Evolutionary conservation across 2,797 vertebrate species (phyloP).

Genomic region (Hybognathus amarus): DNA sequence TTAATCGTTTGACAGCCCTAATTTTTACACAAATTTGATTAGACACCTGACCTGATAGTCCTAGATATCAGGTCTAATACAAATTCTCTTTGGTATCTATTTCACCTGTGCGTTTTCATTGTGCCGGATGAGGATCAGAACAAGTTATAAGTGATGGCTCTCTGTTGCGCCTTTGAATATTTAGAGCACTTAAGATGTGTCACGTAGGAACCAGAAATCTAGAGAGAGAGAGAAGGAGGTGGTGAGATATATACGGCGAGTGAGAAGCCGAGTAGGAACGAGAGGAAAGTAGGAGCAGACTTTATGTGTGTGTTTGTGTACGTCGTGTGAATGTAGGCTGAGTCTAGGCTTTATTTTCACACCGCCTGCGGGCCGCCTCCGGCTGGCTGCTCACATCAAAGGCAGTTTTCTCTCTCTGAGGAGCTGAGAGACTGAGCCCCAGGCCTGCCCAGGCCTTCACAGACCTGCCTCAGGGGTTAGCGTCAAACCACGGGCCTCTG

Average conservation of each 20-base stretch:
- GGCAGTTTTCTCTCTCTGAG: conserved; percentile 73
- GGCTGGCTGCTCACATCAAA: conserved; percentile 82
- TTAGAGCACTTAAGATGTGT: conserved; percentile 51
- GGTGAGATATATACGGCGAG: conserved; percentile 61
- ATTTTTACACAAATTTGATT: background rate
- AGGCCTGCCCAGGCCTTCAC: conserved; percentile 75
- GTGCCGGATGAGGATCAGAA: conserved; percentile 27
- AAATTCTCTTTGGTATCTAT: conserved; percentile 3
- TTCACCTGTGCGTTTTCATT: conserved; percentile 7
- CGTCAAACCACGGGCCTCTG: conserved; percentile 59
- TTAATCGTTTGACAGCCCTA: too few relatives aligned
- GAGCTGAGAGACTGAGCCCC: conserved; percentile 72
- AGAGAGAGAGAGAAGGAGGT: conserved; percentile 2
- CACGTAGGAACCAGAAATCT: conserved; percentile 42
- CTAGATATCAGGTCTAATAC: background rate
- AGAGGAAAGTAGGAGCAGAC: conserved; percentile 37
- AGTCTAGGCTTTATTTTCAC: conserved; percentile 58
- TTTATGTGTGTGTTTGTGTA: conserved; percentile 8
- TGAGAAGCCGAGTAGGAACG: conserved; percentile 62
- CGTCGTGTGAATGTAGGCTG: conserved; percentile 48
- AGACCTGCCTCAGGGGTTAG: conserved; percentile 71
- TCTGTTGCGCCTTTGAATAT: conserved; percentile 39
- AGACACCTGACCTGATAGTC: conserved; percentile 11
- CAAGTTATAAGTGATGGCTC: conserved; percentile 30
- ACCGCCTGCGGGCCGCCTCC: conserved; percentile 70